Evolutionary conservation across 2,797 vertebrate species (phyloP), one percentile per base, ranked within the genome.

Genomic region (Urosaurus nigricauda): DNA sequence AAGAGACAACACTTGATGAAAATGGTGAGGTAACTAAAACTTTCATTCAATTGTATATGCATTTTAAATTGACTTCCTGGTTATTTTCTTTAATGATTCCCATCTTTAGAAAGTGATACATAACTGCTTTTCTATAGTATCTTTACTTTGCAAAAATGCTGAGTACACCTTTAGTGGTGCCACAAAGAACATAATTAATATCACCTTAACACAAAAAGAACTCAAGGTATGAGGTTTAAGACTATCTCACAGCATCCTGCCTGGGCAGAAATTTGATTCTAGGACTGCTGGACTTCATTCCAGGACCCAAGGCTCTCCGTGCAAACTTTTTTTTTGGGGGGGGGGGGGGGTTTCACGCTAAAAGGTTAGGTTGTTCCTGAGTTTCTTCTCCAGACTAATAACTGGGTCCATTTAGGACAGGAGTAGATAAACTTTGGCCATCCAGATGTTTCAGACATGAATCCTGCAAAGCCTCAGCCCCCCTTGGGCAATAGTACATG

Each of bases 21-120:
- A 94, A 75, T 58, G 1, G 75, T 91, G 84, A 86, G 24, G 73
- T 47, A 88, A 86, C 87, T 90, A 90, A 90, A 92, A 92, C 89
- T 87, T 74, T 26, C 26, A 68, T 68, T 68, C 65, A 68, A 29
- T 29, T 68, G 2, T 16, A 56, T n/a, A 7, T n/a, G n/a, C n/a
- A 79, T 14, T 51, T 35, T 16, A 80, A 21, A 8, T 37, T 6
- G 53, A 32, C 7, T 32, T 56, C 16, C 1, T 58, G 32, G 24
- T 80, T 58, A n/a, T 21, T 43, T 40, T 75, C 19, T n/a, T 24
- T 24, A 60, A 80, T 17, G 2, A 26, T 53, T 80, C n/a, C 21
- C 3, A 26, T 19, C n/a, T 58, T 24, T 60, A 37, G 60, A 53
- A 37, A 9, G 65, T 58, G 35, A n/a, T 80, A 24, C 37, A 12